Conservation (phyloP, 2,797 vertebrate genomes). For the Synanceia verrucosa region DNA sequence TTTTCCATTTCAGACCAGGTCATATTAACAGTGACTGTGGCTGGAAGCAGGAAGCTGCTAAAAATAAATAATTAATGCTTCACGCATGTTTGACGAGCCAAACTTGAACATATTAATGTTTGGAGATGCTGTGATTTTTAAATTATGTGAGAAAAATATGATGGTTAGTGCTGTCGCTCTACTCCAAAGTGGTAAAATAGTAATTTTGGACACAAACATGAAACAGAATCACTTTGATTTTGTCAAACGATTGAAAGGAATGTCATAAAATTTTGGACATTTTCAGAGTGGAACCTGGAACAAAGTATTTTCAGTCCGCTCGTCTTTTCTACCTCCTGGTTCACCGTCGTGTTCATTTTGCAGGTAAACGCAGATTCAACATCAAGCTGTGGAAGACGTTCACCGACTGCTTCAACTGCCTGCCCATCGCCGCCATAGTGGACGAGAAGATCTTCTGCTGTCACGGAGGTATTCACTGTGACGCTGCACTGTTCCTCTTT, state of each 20-base stretch:
- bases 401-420: conserved; percentile 97
- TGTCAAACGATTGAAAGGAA: not conserved
- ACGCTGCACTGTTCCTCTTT: not conserved
- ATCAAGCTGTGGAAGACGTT: conserved; percentile 98
- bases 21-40: too few relatives aligned
- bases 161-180: not conserved
- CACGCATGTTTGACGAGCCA: too few relatives aligned
- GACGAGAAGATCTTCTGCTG: conserved; percentile 99
- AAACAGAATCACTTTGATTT: not conserved
- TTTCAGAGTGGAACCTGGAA: not conserved
- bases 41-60: too few relatives aligned
- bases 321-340: not conserved
- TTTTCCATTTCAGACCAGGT: too few relatives aligned
- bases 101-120: not conserved
- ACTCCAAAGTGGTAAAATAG: not conserved
- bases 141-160: not conserved
- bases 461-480: conserved; percentile 86
- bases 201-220: not conserved
- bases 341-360: not conserved
- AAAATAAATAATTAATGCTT: too few relatives aligned
- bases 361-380: conserved; percentile 96
- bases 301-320: too few relatives aligned
- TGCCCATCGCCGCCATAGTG: conserved; percentile 95
- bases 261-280: not conserved
- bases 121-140: too few relatives aligned